phyloP scores from a whole-genome alignment of 1,140 invertebrate genomes.

The Agrilus planipennis region DNA sequence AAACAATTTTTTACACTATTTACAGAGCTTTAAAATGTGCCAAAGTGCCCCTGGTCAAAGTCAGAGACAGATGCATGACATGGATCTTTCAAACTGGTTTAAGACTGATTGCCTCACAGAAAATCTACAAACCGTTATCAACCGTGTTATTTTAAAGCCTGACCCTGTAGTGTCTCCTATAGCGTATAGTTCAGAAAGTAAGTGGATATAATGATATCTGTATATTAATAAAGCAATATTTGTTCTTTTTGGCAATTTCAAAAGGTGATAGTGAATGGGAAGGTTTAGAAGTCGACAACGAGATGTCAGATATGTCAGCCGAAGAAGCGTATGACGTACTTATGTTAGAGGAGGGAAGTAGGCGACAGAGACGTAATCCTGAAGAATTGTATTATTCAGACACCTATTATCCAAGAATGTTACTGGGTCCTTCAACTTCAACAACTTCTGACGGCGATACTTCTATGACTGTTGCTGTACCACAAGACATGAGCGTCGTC shows the following conservation, averaged over 20 bases:
- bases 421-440: constrained; percentile 11
- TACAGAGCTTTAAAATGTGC: constrained; percentile 29
- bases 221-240: not conserved
- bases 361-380: constrained; percentile 4
- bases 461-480: constrained; percentile 23
- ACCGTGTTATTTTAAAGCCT: constrained; percentile 46
- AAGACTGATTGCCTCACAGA: constrained; percentile 61
- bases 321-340: constrained; percentile 12
- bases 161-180: constrained; percentile 42
- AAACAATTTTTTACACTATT: not conserved
- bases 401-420: no score
- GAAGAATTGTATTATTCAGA: constrained; percentile 12
- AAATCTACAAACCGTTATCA: constrained; percentile 65
- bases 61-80: constrained; percentile 47
- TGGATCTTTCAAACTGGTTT: constrained; percentile 62
- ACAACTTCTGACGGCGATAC: constrained; percentile 2
- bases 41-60: constrained; percentile 17
- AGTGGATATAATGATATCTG: constrained; percentile 8
- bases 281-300: constrained; percentile 35
- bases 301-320: constrained; percentile 22
- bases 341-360: constrained; percentile 15
- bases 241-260: no score
- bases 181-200: constrained; percentile 43
- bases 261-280: constrained; percentile 52
- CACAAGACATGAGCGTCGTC: constrained; percentile 18